phyloP scores from a whole-genome alignment of 92 coral and sea anemone genomes.

The Parazoanthus darwini region DNA sequence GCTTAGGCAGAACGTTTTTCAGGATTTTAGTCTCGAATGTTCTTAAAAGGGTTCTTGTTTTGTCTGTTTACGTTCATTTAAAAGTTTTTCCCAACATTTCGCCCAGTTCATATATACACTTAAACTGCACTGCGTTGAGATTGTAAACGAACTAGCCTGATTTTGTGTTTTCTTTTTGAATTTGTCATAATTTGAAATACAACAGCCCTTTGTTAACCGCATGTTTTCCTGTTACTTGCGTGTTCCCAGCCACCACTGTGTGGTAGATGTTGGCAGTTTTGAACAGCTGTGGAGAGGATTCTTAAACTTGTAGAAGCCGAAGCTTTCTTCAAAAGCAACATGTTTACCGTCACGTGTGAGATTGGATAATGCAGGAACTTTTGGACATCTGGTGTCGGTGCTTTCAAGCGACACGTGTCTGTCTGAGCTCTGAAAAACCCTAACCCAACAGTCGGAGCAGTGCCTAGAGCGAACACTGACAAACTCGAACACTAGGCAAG shows the following conservation, averaged over 20 bases:
- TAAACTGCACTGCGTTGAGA: no score
- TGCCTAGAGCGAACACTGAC: not conserved
- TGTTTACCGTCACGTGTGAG: not conserved
- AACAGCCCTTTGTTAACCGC: no score
- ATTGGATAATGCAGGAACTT: not conserved
- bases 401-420: not conserved
- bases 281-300: constrained; percentile 2
- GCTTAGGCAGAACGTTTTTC: no score
- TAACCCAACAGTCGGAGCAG: not conserved
- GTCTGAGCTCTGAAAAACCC: not conserved
- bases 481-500: not conserved
- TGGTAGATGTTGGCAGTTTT: not conserved
- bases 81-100: no score
- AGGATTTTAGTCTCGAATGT: no score
- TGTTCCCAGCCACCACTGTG: constrained; percentile 2
- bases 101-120: no score
- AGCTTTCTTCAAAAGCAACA: not conserved
- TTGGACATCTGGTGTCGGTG: not conserved
- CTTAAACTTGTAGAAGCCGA: not conserved
- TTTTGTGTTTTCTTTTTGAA: no score
- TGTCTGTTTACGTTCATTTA: no score
- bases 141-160: no score
- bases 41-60: no score
- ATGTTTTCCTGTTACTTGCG: not conserved
- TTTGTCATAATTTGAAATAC: no score